Evolutionary conservation across 2,797 vertebrate species (phyloP).

Genomic region (Schizopygopsis malacanthus): DNA sequence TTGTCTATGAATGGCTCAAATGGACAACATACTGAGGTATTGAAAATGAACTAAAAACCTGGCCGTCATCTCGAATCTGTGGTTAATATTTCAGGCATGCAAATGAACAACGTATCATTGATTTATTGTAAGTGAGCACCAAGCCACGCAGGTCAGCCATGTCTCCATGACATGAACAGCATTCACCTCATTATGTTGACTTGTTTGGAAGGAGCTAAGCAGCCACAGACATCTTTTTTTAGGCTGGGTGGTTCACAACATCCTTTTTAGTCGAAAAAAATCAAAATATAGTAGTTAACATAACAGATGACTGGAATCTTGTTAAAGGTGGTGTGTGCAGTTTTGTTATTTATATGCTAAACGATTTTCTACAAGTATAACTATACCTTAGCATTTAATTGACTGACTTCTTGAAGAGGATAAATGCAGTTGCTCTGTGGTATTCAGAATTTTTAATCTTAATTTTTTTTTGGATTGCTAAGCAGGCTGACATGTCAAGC

Average conservation of each 20-base stretch:
- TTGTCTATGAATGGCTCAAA: background rate
- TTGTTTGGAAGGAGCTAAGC: background rate
- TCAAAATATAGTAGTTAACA: background rate
- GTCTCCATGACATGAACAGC: background rate
- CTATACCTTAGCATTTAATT: background rate
- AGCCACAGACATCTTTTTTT: background rate
- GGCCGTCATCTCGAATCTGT: background rate
- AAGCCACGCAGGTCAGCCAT: background rate
- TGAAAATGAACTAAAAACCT: background rate
- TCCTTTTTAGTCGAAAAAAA: background rate
- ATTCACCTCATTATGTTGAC: slow-evolving; percentile 13
- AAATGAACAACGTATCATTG: background rate
- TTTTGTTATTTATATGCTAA: background rate
- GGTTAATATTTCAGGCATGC: slow-evolving; percentile 21
- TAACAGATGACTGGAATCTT: background rate
- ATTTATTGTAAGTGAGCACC: background rate
- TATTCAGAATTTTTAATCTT: background rate
- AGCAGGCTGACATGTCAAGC: background rate
- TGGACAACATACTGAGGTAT: background rate
- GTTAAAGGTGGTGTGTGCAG: background rate
- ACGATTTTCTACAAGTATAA: background rate
- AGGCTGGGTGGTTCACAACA: background rate
- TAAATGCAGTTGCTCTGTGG: background rate
- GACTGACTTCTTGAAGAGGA: background rate
- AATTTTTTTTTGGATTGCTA: background rate